Evolutionary conservation across 1,140 invertebrate genomes (phyloP).

Genomic region (Yoshiicerus persimilis): DNA sequence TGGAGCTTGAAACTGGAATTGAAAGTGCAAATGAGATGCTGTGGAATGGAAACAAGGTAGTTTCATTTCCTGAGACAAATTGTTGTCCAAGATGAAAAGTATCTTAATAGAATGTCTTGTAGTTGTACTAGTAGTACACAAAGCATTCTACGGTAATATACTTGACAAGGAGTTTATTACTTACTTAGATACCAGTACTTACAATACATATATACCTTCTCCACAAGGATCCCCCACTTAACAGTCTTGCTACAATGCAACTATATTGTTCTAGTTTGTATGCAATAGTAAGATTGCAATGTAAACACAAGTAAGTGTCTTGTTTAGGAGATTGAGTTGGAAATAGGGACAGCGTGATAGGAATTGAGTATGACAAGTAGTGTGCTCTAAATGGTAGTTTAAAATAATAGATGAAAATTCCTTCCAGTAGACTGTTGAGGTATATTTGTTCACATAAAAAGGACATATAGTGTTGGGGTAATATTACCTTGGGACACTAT

Average conservation of each 20-base stretch:
- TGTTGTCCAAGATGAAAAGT: not conserved
- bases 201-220: not conserved
- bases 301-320: not conserved
- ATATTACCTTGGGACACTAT: not conserved
- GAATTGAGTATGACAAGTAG: not conserved
- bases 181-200: not conserved
- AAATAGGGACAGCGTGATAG: not conserved
- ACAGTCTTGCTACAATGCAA: no score
- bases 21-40: constrained; percentile 10
- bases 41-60: not conserved
- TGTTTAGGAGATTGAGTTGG: not conserved
- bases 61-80: constrained; percentile 9
- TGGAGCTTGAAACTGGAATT: constrained; percentile 1
- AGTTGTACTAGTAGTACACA: not conserved
- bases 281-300: not conserved
- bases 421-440: not conserved
- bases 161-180: not conserved
- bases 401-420: not conserved
- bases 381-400: not conserved
- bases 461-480: no score
- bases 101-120: not conserved
- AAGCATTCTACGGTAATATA: not conserved
- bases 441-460: not conserved
- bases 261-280: no score
- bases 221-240: not conserved